These are phyloP conservation scores for Andricus grossulariae DNA, from an alignment of 1,140 invertebrate species.

Conservation along the genomic window DNA sequence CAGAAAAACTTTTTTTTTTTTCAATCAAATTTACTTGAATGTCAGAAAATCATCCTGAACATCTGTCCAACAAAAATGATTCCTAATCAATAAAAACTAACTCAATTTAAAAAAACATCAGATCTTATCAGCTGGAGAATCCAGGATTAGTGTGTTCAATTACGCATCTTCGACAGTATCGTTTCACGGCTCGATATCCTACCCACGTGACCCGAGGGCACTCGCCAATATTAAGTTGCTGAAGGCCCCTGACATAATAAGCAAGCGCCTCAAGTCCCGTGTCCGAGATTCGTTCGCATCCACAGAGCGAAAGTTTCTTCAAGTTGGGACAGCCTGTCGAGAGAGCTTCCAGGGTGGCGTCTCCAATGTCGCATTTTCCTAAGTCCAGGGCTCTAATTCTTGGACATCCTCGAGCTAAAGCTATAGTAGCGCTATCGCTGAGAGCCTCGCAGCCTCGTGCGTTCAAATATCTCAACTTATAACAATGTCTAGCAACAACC, in stretches of 20 bases:
- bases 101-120: neutral
- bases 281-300: constrained; percentile 92
- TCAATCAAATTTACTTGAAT: neutral
- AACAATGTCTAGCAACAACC: constrained; percentile 91
- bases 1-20: neutral
- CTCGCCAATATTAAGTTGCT: constrained; percentile 94
- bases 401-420: constrained; percentile 88
- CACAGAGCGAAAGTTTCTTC: constrained; percentile 91
- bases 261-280: constrained; percentile 90
- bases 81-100: constrained; percentile 11
- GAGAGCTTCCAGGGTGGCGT: constrained; percentile 88
- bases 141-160: constrained; percentile 97
- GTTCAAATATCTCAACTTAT: constrained; percentile 93
- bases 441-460: constrained; percentile 93
- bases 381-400: constrained; percentile 90
- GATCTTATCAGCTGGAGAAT: constrained; percentile 77
- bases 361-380: constrained; percentile 94
- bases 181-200: constrained; percentile 92
- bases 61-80: neutral
- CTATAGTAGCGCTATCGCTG: constrained; percentile 91
- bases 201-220: constrained; percentile 88
- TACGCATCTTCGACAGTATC: constrained; percentile 92
- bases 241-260: constrained; percentile 89
- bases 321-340: constrained; percentile 93
- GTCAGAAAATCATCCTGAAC: neutral